A percentile compares a stretch with the other conserved stretches of the same genome.
These are phyloP conservation scores for Pedicia rivosa DNA, from an alignment of 2,888 invertebrate species.

Conservation along the genomic window DNA sequence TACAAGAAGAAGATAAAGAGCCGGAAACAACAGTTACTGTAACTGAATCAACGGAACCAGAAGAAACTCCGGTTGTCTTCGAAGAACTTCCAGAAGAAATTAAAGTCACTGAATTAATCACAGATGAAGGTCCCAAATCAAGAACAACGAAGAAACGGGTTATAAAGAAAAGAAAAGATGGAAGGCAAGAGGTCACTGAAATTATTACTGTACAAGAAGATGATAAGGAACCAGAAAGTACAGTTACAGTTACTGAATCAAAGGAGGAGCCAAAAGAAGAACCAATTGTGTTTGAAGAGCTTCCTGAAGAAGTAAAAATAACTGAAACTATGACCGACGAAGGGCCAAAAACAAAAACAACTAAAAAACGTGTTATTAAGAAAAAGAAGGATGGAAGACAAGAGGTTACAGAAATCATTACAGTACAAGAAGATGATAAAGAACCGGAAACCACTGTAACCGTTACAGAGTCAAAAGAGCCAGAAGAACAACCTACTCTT, in stretches of 20 bases:
- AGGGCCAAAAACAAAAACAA: constrained; percentile 19
- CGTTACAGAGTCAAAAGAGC: constrained; percentile 20
- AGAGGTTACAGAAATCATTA: constrained; percentile 19
- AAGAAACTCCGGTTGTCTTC: constrained; percentile 22
- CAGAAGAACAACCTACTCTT: constrained; percentile 16
- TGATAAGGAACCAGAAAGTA: constrained; percentile 23
- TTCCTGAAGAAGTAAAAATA: constrained; percentile 23
- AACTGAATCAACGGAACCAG: constrained; percentile 17
- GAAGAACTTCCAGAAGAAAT: constrained; percentile 17
- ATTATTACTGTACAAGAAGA: constrained; percentile 20
- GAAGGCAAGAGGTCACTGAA: constrained; percentile 22
- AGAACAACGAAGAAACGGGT: constrained; percentile 20
- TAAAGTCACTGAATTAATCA: constrained; percentile 16
- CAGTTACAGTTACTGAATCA: constrained; percentile 21
- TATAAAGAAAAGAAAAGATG: constrained; percentile 17
- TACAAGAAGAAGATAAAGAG: constrained; percentile 25
- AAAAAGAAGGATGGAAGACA: constrained; percentile 21
- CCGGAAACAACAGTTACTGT: constrained; percentile 23
- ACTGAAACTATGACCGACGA: constrained; percentile 4
- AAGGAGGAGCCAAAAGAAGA: constrained; percentile 9
- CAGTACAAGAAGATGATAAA: constrained; percentile 27
- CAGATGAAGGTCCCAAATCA: constrained; percentile 16
- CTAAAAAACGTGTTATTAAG: constrained; percentile 21
- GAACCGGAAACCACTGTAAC: constrained; percentile 25
- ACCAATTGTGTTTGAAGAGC: constrained; percentile 18